Base-by-base conservation (phyloP, 37 sponge, comb jelly and placozoan species). In the Spongilla lacustris region DNA sequence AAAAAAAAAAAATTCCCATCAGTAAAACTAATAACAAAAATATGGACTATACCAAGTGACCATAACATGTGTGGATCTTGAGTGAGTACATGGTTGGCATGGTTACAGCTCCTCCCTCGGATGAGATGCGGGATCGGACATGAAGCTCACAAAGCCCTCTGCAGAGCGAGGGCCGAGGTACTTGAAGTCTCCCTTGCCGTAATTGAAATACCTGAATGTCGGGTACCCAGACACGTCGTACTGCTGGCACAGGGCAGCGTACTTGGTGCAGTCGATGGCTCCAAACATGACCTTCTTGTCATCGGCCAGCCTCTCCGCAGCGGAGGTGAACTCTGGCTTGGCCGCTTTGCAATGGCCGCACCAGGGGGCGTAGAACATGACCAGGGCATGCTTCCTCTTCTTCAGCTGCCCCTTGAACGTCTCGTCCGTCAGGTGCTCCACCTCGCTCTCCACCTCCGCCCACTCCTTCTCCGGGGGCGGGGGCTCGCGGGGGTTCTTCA, bases 341-440 rank as follows among this genome's bases (percentile, higher is more conserved):
- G 97, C 95, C 4, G 84, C 89, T 83, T 97, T 97, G 73, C 97
- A 97, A 75, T 97, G 97, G 28, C 97, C 97, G 80, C 97, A 97
- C 96, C 96, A 97, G 0, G 98, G 98, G 22, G 98, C 96, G 67
- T 97, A 97, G 89, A 97, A 97, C 94, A 97, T 93, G 78, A 97
- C 96, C 78, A 97, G 82, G 4, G 86, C 70, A 72, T 97, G 90
- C 73, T 88, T 91, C 89, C 89, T 97, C 85, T 93, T 93, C 90
- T 97, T 97, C 33, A 95, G 73, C 32, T 78, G 69, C 0, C 70
- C 71, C 72, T 83, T 88, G 76, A 93, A 97, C 31, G 81, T 84
- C 17, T 86, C 87, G 17, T 87, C 94, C 85, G 83, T 85, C 0
- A 95, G 86, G 67, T 95, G 95, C 50, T 38, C 72, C 66, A 94